Evolutionary conservation across 2,888 invertebrate genomes (phyloP), one percentile per base, ranked within the genome.

Genomic region (Pandemis heparana): DNA sequence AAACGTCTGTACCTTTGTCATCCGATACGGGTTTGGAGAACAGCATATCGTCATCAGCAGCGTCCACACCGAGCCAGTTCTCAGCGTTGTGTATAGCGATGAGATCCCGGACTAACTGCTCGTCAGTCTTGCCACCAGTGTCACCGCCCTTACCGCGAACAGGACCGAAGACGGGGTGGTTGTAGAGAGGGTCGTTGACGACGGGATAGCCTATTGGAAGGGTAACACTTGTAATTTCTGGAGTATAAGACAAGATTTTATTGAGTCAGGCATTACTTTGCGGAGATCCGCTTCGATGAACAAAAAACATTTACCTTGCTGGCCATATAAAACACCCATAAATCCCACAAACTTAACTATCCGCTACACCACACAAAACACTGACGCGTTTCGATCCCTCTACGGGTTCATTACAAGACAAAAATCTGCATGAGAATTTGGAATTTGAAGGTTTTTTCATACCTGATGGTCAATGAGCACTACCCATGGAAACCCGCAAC

Each of bases 111-210:
- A 98, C 98, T 43, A 99, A 95, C 84, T 98, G 96, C 82, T 99
- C 98, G 84, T 98, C 98, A 0, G 97, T 96, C 91, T 98, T 98
- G 51, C 98, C 98, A 0, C 97, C 97, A 78, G 97, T 97, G 81
- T 97, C 97, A 0, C 98, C 98, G 0, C 97, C 97, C 85, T 97
- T 97, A 4, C 99, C 99, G 81, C 98, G 98, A 71, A 97, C 95
- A 0, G 98, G 98, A 0, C 99, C 99, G 91, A 99, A 99, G 0
- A 98, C 98, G 1, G 97, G 96, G 89, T 98, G 98, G 91, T 99
- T 99, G 95, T 99, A 99, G 1, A 99, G 94, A 0, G 98, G 98
- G 90, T 99, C 99, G 88, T 99, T 99, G 8, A 99, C 97, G 70
- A 99, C 99, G 14, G 99, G 99, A 92, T 97, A 98, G 59, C 99